A percentile compares a stretch with the other conserved stretches of the same genome.
Evolutionary conservation across 1,140 invertebrate genomes (phyloP).

Genomic region (Antheraea mylitta): DNA sequence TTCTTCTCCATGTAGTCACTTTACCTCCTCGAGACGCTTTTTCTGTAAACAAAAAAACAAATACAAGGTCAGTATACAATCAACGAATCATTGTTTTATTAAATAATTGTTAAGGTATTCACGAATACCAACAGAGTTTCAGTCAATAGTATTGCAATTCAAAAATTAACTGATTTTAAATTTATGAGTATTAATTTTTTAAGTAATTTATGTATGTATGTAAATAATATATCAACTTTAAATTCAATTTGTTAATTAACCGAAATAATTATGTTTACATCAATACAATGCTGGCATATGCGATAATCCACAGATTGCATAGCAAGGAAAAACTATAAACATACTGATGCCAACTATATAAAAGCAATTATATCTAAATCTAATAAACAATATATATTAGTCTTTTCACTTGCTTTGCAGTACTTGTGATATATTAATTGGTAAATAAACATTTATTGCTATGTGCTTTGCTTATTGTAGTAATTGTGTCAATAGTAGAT

Average conservation of each 20-base stretch:
- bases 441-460: neutral
- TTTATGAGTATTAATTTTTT: too few species aligned
- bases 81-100: neutral
- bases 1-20: slow-evolving; percentile 29
- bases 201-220: too few species aligned
- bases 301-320: neutral
- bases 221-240: too few species aligned
- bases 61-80: neutral
- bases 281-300: neutral
- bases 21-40: slow-evolving; percentile 79
- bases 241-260: too few species aligned
- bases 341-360: neutral
- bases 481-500: neutral
- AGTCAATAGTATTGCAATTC: too few species aligned
- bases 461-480: neutral
- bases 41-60: slow-evolving; percentile 70
- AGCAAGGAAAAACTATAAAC: neutral
- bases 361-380: neutral
- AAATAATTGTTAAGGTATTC: slow-evolving; percentile 3
- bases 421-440: neutral
- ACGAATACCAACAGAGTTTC: neutral
- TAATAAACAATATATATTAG: neutral
- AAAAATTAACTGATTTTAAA: too few species aligned
- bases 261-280: neutral
- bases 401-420: neutral